Evolutionary conservation across 2,113 vertebrate genomes (phyloP).

Genomic region (Oplegnathus fasciatus): DNA sequence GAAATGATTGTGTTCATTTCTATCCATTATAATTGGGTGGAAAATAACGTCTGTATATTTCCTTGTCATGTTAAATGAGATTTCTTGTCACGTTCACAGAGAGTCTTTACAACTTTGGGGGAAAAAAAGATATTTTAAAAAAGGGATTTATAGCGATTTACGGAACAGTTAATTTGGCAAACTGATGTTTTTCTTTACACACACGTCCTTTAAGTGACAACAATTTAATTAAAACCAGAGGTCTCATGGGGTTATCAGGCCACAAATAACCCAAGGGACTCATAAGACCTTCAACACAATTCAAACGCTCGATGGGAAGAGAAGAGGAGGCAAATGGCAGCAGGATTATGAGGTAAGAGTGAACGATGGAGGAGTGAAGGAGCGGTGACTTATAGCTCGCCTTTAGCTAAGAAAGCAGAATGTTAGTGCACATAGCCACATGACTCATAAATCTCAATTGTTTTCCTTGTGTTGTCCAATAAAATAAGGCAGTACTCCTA

Average conservation of each 20-base stretch:
- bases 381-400: conserved; percentile 41
- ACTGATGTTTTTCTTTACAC: neutral
- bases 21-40: too few relatives aligned
- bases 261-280: conserved; percentile 19
- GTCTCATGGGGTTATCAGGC: conserved; percentile 8
- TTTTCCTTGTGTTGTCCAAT: conserved; percentile 68
- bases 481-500: conserved; percentile 43
- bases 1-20: too few relatives aligned
- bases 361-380: conserved; percentile 34
- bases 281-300: conserved; percentile 30
- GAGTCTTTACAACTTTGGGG: neutral
- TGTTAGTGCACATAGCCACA: conserved; percentile 43
- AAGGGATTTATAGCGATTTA: neutral
- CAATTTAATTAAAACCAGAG: conserved; percentile 34
- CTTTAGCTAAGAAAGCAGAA: conserved; percentile 53
- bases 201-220: neutral
- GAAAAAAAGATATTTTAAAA: neutral
- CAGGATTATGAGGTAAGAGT: conserved; percentile 11
- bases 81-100: neutral
- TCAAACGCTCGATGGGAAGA: neutral
- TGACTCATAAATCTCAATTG: conserved; percentile 72
- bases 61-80: neutral
- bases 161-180: neutral
- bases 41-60: too few relatives aligned
- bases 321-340: conserved; percentile 1